These are phyloP conservation scores for Eretmochelys imbricata DNA, from an alignment of 2,113 vertebrate genomes.

Conservation along the genomic window DNA sequence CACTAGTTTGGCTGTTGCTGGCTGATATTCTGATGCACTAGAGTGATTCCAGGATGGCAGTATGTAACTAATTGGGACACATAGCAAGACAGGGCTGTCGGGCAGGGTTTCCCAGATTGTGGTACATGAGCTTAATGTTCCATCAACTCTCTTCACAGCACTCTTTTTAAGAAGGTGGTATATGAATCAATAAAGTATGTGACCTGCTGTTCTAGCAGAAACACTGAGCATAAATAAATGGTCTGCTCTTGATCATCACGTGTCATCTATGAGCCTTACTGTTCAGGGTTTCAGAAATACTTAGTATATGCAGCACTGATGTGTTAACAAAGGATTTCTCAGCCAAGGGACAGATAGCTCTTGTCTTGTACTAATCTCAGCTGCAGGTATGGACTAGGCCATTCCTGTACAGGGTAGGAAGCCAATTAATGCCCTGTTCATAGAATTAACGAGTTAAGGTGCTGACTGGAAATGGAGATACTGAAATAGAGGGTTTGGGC, in stretches of 20 bases:
- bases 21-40: not conserved
- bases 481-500: not conserved
- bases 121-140: too few species aligned
- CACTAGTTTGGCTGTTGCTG: not conserved
- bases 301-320: not conserved
- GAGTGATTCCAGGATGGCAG: not conserved
- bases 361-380: not conserved
- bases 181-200: too few species aligned
- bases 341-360: not conserved
- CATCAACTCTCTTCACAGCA: too few species aligned
- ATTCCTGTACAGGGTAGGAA: not conserved
- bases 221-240: not conserved
- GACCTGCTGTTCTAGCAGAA: not conserved
- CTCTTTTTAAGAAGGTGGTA: too few species aligned
- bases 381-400: not conserved
- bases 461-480: not conserved
- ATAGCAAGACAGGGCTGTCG: not conserved
- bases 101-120: not conserved
- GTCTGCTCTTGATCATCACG: not conserved
- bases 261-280: not conserved
- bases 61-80: not conserved
- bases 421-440: not conserved
- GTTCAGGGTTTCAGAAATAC: not conserved
- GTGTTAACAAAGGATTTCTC: rapidly evolving
- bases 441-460: not conserved